A percentile compares a stretch with the other conserved stretches of the same genome.
phyloP scores from a whole-genome alignment of 2,888 invertebrate species.

The Dynastes grantii region DNA sequence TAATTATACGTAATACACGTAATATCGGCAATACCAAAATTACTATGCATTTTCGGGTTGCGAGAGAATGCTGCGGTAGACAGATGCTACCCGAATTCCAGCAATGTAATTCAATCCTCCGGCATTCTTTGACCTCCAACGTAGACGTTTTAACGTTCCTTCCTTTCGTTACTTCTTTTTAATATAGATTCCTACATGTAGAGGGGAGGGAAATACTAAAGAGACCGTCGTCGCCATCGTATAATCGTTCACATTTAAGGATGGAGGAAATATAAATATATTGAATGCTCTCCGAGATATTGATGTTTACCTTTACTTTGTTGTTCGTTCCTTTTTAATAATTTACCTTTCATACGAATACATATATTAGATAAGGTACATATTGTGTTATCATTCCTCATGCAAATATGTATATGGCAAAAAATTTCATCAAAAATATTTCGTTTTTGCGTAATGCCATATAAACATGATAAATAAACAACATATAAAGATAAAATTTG shows the following conservation, averaged over 20 bases:
- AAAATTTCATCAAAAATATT: too few relatives aligned
- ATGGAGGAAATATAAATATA: constrained; percentile 2
- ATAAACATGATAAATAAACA: too few relatives aligned
- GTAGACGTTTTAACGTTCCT: constrained; percentile 36
- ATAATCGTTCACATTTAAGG: constrained; percentile 23
- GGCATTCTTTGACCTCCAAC: constrained; percentile 46
- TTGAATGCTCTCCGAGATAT: constrained; percentile 6
- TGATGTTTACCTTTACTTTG: constrained; percentile 21
- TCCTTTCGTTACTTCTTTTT: constrained; percentile 33
- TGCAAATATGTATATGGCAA: too few relatives aligned
- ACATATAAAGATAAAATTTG: too few relatives aligned
- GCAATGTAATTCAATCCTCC: constrained; percentile 50
- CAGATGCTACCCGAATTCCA: constrained; percentile 52
- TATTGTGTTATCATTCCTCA: not conserved
- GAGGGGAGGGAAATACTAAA: constrained; percentile 33
- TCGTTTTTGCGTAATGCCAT: too few relatives aligned
- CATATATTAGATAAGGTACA: not conserved
- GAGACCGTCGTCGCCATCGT: not conserved
- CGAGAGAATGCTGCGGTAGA: constrained; percentile 46
- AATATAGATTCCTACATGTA: constrained; percentile 35
- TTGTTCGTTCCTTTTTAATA: not conserved
- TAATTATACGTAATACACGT: not conserved
- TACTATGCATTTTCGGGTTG: constrained; percentile 50
- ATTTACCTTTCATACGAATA: not conserved
- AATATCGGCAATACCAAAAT: constrained; percentile 41